phyloP scores from a whole-genome alignment of 2,888 invertebrate species.

The Dicyrtoma fusca region DNA sequence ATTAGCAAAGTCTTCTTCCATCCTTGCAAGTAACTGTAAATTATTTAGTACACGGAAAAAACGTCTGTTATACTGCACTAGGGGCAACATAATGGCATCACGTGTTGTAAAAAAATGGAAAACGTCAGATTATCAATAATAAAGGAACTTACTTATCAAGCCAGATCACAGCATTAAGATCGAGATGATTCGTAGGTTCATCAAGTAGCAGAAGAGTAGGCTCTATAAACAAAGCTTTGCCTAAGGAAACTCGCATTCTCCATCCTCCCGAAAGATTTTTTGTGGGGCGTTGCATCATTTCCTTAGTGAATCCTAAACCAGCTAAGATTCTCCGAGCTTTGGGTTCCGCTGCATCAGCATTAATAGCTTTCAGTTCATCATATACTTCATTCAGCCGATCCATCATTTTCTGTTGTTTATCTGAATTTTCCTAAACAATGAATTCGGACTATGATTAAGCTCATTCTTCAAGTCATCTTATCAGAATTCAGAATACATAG shows the following conservation, averaged over 20 bases:
- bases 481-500: too few species aligned
- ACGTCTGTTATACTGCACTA: too few species aligned
- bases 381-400: constrained; percentile 69
- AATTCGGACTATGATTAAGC: constrained; percentile 4
- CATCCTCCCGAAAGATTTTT: constrained; percentile 80
- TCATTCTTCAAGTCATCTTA: too few species aligned
- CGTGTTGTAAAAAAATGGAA: too few species aligned
- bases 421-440: constrained; percentile 37
- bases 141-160: constrained; percentile 81
- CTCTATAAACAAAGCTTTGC: constrained; percentile 93
- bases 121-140: too few species aligned
- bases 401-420: constrained; percentile 46
- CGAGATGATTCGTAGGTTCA: constrained; percentile 99
- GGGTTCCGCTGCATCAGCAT: constrained; percentile 97
- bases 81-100: too few species aligned
- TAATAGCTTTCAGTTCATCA: constrained; percentile 91
- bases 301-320: constrained; percentile 86
- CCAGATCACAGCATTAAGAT: constrained; percentile 99
- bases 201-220: constrained; percentile 96
- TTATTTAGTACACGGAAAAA: neutral
- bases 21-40: constrained; percentile 82
- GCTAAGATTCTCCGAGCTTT: constrained; percentile 93
- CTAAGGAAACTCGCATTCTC: constrained; percentile 98
- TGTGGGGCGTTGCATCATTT: constrained; percentile 81
- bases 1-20: constrained; percentile 99